Evolutionary conservation across 2,113 vertebrate species (phyloP).

Genomic region (Sceloporus tristichus): DNA sequence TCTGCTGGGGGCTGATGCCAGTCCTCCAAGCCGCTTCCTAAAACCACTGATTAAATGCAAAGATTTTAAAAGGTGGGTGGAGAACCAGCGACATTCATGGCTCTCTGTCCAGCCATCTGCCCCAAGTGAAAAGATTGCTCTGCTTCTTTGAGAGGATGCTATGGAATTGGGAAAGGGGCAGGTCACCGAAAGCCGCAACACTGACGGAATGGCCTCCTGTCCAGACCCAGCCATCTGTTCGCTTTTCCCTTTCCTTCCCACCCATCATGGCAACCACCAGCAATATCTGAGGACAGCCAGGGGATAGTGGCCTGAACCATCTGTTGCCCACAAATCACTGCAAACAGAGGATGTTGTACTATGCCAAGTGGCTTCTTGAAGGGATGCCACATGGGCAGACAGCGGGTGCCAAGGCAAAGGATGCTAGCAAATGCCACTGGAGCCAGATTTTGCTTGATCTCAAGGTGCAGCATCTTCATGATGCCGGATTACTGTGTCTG

Average conservation of each 20-base stretch:
- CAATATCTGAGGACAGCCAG: background rate
- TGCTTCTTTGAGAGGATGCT: background rate
- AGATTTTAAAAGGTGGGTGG: background rate
- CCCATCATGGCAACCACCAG: background rate
- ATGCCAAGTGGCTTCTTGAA: background rate
- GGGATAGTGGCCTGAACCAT: background rate
- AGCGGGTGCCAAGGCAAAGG: too few species aligned
- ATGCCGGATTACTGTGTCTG: too few species aligned
- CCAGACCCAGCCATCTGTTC: background rate
- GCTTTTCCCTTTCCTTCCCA: background rate
- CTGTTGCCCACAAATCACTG: background rate
- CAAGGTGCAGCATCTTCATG: too few species aligned
- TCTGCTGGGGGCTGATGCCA: too few species aligned
- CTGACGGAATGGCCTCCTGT: constrained; percentile 10
- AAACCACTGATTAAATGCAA: too few species aligned
- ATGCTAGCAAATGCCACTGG: too few species aligned
- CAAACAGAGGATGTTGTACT: background rate
- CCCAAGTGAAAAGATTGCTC: background rate
- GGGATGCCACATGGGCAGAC: background rate
- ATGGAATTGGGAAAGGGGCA: background rate
- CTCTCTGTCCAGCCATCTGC: background rate
- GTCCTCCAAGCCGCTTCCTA: too few species aligned
- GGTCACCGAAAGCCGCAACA: background rate
- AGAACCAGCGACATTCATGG: background rate
- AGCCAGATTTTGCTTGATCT: too few species aligned